Evolutionary conservation across 2,888 invertebrate species (phyloP), one percentile per base, ranked within the genome.

Genomic region (Temnothorax rugatulus): DNA sequence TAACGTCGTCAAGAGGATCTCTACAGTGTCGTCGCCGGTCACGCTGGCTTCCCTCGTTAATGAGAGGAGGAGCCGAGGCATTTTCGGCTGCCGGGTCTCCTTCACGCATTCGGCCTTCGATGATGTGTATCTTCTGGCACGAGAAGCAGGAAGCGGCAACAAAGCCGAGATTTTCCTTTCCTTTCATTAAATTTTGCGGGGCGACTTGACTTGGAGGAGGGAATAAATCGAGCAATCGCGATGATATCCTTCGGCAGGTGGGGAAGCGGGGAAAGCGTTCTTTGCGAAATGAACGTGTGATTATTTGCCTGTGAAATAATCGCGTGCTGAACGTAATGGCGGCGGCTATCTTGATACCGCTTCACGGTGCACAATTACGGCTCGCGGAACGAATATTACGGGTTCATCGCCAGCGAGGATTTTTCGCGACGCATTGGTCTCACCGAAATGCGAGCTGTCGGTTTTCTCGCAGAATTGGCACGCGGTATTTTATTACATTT

Each of bases 21-120:
- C 38, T 25, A n/a, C 44, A 21, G 47, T 54, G 71, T 71, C 71
- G 34, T 84, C 54, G 57, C 47, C 66, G 77, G 84, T 84, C 84
- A 84, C 82, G 82, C 81, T 66, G 59, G 84, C 57, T 84, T 84
- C 81, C 50, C n/a, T 66, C 82, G 81, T 82, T 84, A 84, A 84
- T 82, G 84, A 84, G 81, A 82, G 59, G 71, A 79, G 76, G 75
- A 75, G 47, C 44, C 57, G 18, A 18, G 47, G 59, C 71, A 61
- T 81, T 81, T 81, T 79, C 79, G 79, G 57, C 47, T 25, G 57
- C 34, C 52, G 34, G 50, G 25, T 64, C 63, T 77, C 38, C 63
- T 79, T 69, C 69, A 25, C 47, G 79, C 59, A 38, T 52, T 76
- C 52, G 69, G 21, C 34, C 79, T 61, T 69, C 69, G 50, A 71